These are phyloP conservation scores for Petrocephalus zakoni DNA, from an alignment of 2,113 vertebrate species.

Conservation along the genomic window DNA sequence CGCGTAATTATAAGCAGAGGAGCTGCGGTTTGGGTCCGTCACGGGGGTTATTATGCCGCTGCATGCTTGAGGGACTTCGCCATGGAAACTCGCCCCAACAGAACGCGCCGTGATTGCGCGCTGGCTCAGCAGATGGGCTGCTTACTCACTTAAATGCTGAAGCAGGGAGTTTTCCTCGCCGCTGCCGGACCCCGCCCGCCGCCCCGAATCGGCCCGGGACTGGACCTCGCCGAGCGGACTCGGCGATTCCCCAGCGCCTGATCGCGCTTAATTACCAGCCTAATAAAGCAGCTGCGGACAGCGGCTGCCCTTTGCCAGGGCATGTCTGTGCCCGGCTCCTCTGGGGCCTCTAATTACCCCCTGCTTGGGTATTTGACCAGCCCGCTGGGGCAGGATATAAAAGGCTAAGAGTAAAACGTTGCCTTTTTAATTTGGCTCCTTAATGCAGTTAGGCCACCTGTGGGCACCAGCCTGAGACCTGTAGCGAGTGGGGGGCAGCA, in stretches of 20 bases:
- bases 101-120: not conserved
- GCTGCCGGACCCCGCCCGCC: not conserved
- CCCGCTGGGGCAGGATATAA: not conserved
- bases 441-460: not conserved
- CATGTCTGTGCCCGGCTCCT: not conserved
- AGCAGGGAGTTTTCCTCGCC: not conserved
- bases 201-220: not conserved
- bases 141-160: not conserved
- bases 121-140: not conserved
- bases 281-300: not conserved
- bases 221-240: not conserved
- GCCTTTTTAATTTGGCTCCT: not conserved
- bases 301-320: not conserved
- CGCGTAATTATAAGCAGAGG: not conserved
- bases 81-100: not conserved
- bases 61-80: not conserved
- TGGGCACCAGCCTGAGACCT: not conserved
- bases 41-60: not conserved
- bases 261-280: not conserved
- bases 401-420: not conserved
- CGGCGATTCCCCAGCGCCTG: not conserved
- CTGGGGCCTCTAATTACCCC: not conserved
- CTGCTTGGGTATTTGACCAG: not conserved
- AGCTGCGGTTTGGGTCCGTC: not conserved
- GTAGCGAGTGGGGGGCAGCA: not conserved